Evolutionary conservation across 2,113 vertebrate genomes (phyloP).

Genomic region (Scomber japonicus): DNA sequence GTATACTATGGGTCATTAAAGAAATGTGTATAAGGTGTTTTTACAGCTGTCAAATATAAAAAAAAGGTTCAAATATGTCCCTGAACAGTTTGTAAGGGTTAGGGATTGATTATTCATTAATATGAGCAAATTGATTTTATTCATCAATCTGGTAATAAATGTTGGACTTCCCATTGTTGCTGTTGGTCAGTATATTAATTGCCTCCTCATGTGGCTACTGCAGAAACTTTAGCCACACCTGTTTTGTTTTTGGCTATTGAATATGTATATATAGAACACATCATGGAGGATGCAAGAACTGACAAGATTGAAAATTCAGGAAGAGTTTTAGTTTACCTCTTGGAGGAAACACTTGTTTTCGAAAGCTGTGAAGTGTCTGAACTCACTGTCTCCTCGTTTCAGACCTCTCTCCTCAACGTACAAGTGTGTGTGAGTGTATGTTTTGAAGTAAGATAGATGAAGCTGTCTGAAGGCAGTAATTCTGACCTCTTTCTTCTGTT

Average conservation of each 20-base stretch:
- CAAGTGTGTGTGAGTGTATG: neutral
- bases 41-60: too few relatives aligned
- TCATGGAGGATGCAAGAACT: neutral
- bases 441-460: constrained; percentile 45
- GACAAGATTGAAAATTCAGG: neutral
- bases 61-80: too few relatives aligned
- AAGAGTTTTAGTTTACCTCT: neutral
- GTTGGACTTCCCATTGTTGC: neutral
- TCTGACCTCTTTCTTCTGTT: constrained; percentile 63
- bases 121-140: too few relatives aligned
- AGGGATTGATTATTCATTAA: too few relatives aligned
- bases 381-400: neutral
- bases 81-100: too few relatives aligned
- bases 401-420: neutral
- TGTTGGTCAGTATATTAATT: neutral
- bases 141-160: too few relatives aligned
- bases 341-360: constrained; percentile 9
- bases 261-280: neutral
- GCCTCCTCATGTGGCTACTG: neutral
- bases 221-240: too few relatives aligned
- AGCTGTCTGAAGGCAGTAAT: constrained; percentile 54
- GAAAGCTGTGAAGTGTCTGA: constrained; percentile 2
- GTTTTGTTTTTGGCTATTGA: too few relatives aligned
- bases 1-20: too few relatives aligned
- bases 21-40: too few relatives aligned